Percentiles rank a stretch among this genome's conserved stretches.
Evolutionary conservation across 2,888 invertebrate genomes (phyloP).

Genomic region (Caenorhabditis sp.): DNA sequence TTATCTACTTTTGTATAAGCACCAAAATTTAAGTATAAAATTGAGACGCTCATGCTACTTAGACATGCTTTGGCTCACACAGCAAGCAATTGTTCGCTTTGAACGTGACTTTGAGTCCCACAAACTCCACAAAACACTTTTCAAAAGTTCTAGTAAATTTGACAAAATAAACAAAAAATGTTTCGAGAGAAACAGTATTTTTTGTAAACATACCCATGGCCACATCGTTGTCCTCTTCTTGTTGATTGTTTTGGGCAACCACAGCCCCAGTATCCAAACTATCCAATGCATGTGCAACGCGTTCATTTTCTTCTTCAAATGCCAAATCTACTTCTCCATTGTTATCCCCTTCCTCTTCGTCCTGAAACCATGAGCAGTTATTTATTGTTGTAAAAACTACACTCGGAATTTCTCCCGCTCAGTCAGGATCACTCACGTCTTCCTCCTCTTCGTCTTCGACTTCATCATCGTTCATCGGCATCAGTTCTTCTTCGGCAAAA

Average conservation of each 20-base stretch:
- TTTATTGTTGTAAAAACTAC: too few relatives aligned
- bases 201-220: slow-evolving; percentile 28
- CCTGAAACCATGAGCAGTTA: slow-evolving; percentile 14
- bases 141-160: too few relatives aligned
- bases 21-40: too few relatives aligned
- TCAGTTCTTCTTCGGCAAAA: slow-evolving; percentile 48
- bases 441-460: slow-evolving; percentile 31
- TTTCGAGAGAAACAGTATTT: too few relatives aligned
- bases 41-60: too few relatives aligned
- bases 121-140: too few relatives aligned
- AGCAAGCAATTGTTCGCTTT: too few relatives aligned
- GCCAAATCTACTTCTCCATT: slow-evolving; percentile 43
- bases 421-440: slow-evolving; percentile 3
- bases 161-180: too few relatives aligned
- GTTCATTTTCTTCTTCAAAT: slow-evolving; percentile 22
- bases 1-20: too few relatives aligned
- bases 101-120: too few relatives aligned
- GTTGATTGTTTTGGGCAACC: neutral
- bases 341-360: slow-evolving; percentile 28
- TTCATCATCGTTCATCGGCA: slow-evolving; percentile 47
- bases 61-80: too few relatives aligned
- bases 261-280: neutral
- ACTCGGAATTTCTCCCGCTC: too few relatives aligned
- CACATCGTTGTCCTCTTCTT: slow-evolving; percentile 8
- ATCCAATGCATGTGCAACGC: slow-evolving; percentile 16